Percentiles rank a stretch among this genome's conserved stretches.
Evolutionary conservation across 1,140 invertebrate species (phyloP).

Genomic region (Penaeus japonicus): DNA sequence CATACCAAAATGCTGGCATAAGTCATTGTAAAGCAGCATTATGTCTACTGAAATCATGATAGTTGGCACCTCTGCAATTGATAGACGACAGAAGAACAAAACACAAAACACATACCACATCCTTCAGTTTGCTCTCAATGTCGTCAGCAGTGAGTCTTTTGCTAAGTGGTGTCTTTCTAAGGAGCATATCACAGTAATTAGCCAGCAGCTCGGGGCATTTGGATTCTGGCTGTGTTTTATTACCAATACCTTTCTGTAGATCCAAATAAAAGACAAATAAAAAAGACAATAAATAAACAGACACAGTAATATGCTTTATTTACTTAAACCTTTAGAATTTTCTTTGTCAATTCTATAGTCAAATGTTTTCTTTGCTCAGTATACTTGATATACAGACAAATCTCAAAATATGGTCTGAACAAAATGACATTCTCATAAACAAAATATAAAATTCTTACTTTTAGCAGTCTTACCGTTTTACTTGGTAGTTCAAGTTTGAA

Average conservation of each 20-base stretch:
- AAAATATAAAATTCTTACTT: slow-evolving; percentile 9
- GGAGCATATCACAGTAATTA: slow-evolving; percentile 99
- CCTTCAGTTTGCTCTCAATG: slow-evolving; percentile 71
- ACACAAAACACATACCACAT: slow-evolving; percentile 41
- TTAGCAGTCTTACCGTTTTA: slow-evolving; percentile 68
- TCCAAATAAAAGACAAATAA: background rate
- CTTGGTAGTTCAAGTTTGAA: slow-evolving; percentile 83
- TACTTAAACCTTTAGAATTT: no score
- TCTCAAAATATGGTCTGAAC: no score
- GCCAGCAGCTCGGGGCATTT: slow-evolving; percentile 98
- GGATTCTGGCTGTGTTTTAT: slow-evolving; percentile 82
- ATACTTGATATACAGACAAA: no score
- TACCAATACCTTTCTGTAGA: slow-evolving; percentile 52
- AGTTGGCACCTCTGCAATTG: background rate
- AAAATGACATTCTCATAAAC: slow-evolving; percentile 21
- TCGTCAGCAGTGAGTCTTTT: slow-evolving; percentile 97
- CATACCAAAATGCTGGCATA: no score
- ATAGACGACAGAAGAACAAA: background rate
- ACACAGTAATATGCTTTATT: no score
- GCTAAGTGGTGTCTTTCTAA: slow-evolving; percentile 94
- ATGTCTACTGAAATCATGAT: no score
- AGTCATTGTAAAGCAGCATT: no score
- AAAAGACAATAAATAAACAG: background rate
- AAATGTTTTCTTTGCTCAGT: no score
- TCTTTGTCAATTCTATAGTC: no score